Conservation (phyloP, 1,140 invertebrate species). For the Drosophila novamexicana region DNA sequence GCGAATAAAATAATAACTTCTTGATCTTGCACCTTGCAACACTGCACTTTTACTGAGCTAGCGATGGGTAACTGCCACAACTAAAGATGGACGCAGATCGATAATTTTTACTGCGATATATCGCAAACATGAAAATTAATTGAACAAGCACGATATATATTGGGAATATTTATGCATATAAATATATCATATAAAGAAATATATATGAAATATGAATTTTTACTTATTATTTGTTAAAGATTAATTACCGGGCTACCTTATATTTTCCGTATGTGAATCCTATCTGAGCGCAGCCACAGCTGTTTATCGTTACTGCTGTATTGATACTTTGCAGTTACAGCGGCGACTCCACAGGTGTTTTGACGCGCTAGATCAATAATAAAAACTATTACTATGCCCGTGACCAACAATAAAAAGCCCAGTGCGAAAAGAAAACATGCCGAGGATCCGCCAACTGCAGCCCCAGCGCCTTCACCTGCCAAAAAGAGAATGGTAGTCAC, state of each 20-base stretch:
- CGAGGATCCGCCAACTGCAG: neutral
- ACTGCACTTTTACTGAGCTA: neutral
- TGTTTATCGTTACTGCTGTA: neutral
- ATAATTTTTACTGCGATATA: too few species aligned
- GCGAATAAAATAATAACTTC: constrained; percentile 1
- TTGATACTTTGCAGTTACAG: neutral
- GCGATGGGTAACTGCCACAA: neutral
- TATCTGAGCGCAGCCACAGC: too few species aligned
- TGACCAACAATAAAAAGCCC: neutral
- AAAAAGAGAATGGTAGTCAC: constrained; percentile 66
- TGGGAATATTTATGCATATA: too few species aligned
- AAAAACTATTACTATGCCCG: constrained; percentile 11
- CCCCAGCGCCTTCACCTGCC: neutral
- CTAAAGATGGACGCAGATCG: neutral
- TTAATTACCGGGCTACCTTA: too few species aligned
- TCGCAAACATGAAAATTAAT: too few species aligned
- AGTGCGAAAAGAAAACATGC: constrained; percentile 10
- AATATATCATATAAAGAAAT: too few species aligned
- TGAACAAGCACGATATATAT: too few species aligned
- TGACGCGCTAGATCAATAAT: neutral
- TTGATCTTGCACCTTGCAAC: neutral
- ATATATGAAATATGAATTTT: too few species aligned
- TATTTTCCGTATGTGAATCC: too few species aligned
- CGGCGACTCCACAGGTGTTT: neutral
- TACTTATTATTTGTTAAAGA: too few species aligned